phyloP scores from a whole-genome alignment of 2,797 vertebrate species.

The Pseudomugil tenellus region DNA sequence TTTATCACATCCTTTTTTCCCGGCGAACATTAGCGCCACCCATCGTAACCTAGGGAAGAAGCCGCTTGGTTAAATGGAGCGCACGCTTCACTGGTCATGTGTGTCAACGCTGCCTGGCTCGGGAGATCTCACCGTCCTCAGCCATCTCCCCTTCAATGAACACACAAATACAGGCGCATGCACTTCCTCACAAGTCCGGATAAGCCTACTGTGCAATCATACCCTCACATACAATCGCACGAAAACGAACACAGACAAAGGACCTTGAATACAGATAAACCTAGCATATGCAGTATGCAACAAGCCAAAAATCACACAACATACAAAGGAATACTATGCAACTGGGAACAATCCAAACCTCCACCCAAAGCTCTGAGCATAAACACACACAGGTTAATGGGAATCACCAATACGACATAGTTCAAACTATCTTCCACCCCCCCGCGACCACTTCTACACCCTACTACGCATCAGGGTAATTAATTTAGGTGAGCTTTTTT shows the following conservation, averaged over 20 bases:
- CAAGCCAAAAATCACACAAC: slow-evolving; percentile 4
- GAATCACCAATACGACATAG: slow-evolving; percentile 33
- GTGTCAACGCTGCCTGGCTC: slow-evolving; percentile 63
- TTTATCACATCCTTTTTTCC: slow-evolving; percentile 35
- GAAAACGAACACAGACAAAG: slow-evolving; percentile 14
- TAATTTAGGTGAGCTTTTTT: slow-evolving; percentile 99
- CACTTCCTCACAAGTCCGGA: slow-evolving; percentile 46
- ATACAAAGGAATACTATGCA: slow-evolving; percentile 46
- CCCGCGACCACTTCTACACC: slow-evolving; percentile 85
- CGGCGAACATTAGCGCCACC: slow-evolving; percentile 34
- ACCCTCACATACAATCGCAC: slow-evolving; percentile 21
- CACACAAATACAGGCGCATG: slow-evolving; percentile 31
- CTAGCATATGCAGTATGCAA: not conserved
- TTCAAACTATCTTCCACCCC: slow-evolving; percentile 74
- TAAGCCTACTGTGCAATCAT: slow-evolving; percentile 45
- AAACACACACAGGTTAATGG: slow-evolving; percentile 38
- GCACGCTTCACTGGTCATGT: slow-evolving; percentile 74
- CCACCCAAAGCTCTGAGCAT: slow-evolving; percentile 7
- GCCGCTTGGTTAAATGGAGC: slow-evolving; percentile 74
- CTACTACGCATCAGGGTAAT: slow-evolving; percentile 96
- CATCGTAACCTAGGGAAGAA: slow-evolving; percentile 58
- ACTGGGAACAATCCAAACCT: slow-evolving; percentile 15
- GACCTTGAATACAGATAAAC: slow-evolving; percentile 39
- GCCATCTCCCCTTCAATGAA: slow-evolving; percentile 42
- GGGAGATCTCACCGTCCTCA: slow-evolving; percentile 58